These are phyloP conservation scores for Zophobas morio DNA, from an alignment of 1,140 invertebrate genomes.

Conservation along the genomic window DNA sequence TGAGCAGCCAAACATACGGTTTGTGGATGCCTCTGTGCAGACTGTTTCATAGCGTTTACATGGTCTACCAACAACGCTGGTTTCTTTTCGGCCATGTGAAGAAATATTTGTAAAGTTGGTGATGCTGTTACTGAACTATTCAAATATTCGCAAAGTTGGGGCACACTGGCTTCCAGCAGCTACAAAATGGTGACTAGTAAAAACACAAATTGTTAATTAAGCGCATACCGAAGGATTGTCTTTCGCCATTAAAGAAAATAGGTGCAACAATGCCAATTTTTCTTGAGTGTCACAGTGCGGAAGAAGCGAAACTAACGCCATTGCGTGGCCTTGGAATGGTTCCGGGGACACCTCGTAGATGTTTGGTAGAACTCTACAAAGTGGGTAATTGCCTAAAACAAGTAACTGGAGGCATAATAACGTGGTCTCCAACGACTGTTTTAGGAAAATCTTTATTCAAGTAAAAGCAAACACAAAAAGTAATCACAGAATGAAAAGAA, in stretches of 20 bases:
- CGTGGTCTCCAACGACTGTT: neutral
- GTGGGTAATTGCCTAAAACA: conserved; percentile 83
- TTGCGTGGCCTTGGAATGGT: conserved; percentile 86
- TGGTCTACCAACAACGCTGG: conserved; percentile 79
- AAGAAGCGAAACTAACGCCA: conserved; percentile 85
- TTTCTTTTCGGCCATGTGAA: conserved; percentile 80
- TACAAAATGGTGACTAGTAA: conserved; percentile 62
- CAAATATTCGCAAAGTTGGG: conserved; percentile 83
- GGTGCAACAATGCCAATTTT: conserved; percentile 84
- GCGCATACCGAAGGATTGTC: conserved; percentile 79
- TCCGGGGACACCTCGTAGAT: conserved; percentile 90
- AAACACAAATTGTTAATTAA: neutral
- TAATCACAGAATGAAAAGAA: too few relatives aligned
- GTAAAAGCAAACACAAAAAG: too few relatives aligned
- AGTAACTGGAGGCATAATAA: neutral
- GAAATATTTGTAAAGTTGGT: conserved; percentile 83
- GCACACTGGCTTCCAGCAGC: conserved; percentile 82
- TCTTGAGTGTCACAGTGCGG: conserved; percentile 87
- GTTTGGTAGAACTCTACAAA: conserved; percentile 88
- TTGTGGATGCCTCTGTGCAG: conserved; percentile 78
- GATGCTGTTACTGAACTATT: conserved; percentile 71
- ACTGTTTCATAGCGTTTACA: conserved; percentile 76
- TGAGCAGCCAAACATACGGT: conserved; percentile 77
- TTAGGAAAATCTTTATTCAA: too few relatives aligned
- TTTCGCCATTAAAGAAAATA: conserved; percentile 86